These are phyloP conservation scores for Chaenogobius annularis DNA, from an alignment of 2,113 vertebrate genomes.

Conservation along the genomic window DNA sequence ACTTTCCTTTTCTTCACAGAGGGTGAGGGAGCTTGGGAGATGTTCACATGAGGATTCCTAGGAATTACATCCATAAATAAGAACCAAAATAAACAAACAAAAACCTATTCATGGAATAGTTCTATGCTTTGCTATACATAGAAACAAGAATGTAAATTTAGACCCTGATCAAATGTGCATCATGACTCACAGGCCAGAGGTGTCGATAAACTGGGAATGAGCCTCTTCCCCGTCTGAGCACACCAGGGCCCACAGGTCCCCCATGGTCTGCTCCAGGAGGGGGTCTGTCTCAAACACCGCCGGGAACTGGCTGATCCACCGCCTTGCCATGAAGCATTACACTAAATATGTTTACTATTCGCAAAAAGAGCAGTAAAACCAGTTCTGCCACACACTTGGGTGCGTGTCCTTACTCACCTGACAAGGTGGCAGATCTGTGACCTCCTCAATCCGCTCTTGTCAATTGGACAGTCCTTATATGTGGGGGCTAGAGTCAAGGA, in stretches of 20 bases:
- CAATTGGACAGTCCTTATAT: slow-evolving; percentile 76
- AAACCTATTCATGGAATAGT: slow-evolving; percentile 30
- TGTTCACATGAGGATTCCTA: slow-evolving; percentile 65
- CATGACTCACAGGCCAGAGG: slow-evolving; percentile 79
- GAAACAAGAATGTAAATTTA: not conserved
- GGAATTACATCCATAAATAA: slow-evolving; percentile 16
- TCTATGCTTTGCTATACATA: not conserved
- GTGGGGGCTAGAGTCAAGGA: slow-evolving; percentile 75
- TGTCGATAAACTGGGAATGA: slow-evolving; percentile 74
- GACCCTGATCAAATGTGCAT: slow-evolving; percentile 6
- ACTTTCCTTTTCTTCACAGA: slow-evolving; percentile 90
- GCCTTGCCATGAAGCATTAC: slow-evolving; percentile 69
- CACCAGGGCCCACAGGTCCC: slow-evolving; percentile 81
- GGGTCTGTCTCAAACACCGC: slow-evolving; percentile 81
- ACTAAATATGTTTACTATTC: slow-evolving; percentile 58
- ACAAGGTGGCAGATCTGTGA: slow-evolving; percentile 77
- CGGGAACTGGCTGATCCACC: slow-evolving; percentile 84
- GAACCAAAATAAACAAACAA: slow-evolving; percentile 8
- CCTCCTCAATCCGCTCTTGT: slow-evolving; percentile 69
- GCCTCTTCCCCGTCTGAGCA: slow-evolving; percentile 70
- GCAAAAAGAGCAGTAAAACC: slow-evolving; percentile 41
- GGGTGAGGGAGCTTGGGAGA: slow-evolving; percentile 77
- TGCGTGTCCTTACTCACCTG: slow-evolving; percentile 68
- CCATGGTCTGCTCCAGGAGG: slow-evolving; percentile 81
- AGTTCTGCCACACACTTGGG: slow-evolving; percentile 15